Evolutionary conservation across 1,140 invertebrate species (phyloP), one percentile per base, ranked within the genome.

Genomic region (Macrosteles quadrilineatus): DNA sequence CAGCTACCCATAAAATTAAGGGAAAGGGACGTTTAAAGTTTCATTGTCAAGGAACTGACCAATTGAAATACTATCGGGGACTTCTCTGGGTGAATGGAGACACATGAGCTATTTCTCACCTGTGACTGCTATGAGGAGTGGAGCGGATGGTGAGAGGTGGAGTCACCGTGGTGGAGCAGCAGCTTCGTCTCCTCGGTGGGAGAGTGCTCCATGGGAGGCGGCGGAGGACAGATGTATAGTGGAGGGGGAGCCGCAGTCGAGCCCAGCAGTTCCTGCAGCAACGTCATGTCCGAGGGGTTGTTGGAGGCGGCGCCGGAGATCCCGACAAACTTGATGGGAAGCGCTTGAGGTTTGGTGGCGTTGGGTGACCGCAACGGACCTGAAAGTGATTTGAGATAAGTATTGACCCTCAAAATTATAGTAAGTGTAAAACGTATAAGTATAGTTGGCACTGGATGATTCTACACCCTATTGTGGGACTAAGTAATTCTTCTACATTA

Each of bases 181-280:
- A 84, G 76, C 69, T 80, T 80, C 14, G 83, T 85, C 75, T 85
- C 83, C 76, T 86, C 84, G 4, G 82, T 83, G 17, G 84, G 83
- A 14, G 84, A 84, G 71, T 78, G 78, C 75, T 84, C 83, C 75
- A 82, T 81, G 2, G 83, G 81, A 19, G 82, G 80, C 21, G 83
- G 80, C 27, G 82, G 82, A 12, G 82, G 82, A 69, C 82, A 83
- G 47, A 83, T 83, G 75, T 81, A 83, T 32, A 83, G 75, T 2
- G 81, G 79, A 36, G 73, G 75, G 11, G 70, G 68, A 19, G 71
- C 14, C 4, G 62, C 17, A 12, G 68, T 63, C 1, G 68, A 66
- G 17, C 65, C 53, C 23, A 73, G 70, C 12, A 73, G 31, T 23
- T 73, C 69, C 31, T 74, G 80, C 73, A 57, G 76, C 72, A 40